These are phyloP conservation scores for Atrina japonica DNA, from an alignment of 2,888 invertebrate genomes.

Conservation along the genomic window DNA sequence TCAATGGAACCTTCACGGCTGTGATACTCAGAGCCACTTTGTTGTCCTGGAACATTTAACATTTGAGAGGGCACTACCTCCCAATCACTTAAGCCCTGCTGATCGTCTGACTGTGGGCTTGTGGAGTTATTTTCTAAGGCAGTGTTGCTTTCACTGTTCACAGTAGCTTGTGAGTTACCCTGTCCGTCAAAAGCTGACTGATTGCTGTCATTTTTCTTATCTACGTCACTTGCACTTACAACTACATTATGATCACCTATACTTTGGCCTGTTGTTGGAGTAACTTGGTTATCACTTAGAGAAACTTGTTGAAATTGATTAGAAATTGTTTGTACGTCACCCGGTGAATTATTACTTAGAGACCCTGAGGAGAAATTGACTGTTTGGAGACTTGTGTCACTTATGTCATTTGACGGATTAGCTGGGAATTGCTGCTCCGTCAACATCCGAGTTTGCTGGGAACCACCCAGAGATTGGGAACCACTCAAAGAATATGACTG, in stretches of 20 bases:
- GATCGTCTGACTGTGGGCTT: constrained; percentile 36
- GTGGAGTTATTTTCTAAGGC: neutral
- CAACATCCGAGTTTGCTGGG: neutral
- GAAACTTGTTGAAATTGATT: constrained; percentile 13
- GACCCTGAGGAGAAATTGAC: constrained; percentile 30
- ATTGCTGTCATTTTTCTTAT: constrained; percentile 3
- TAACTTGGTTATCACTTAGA: neutral
- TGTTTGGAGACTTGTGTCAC: constrained; percentile 33
- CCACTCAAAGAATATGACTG: no score
- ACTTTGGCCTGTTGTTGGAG: neutral
- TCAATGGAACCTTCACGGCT: constrained; percentile 58
- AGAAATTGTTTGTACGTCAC: constrained; percentile 10
- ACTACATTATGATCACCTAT: neutral
- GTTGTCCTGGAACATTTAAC: constrained; percentile 19
- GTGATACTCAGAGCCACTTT: constrained; percentile 28
- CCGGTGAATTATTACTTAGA: neutral
- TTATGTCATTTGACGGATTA: constrained; percentile 6
- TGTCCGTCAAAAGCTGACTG: constrained; percentile 20
- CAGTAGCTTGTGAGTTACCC: neutral
- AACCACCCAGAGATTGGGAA: neutral
- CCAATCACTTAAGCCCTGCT: constrained; percentile 65
- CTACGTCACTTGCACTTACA: neutral
- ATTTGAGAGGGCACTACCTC: constrained; percentile 58
- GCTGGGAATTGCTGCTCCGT: neutral
- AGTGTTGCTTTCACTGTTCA: constrained; percentile 9